Conservation (phyloP, 2,113 vertebrate genomes). For the Ifrita kowaldi region DNA sequence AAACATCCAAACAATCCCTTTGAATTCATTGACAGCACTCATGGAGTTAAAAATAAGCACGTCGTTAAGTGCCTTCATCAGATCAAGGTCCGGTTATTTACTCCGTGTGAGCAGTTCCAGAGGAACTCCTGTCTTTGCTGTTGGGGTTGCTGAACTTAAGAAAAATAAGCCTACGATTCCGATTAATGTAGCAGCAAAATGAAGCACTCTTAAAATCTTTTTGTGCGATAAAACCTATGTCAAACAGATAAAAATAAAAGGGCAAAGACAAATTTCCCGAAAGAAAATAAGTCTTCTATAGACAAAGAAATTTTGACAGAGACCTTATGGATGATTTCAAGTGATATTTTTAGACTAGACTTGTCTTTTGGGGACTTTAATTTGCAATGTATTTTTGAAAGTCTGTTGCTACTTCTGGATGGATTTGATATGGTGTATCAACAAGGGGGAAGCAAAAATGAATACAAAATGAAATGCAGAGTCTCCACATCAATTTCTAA, state of each 20-base stretch:
- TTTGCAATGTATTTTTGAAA: background rate
- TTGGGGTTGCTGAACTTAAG: background rate
- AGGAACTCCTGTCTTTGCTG: background rate
- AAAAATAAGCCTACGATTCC: background rate
- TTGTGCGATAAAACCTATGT: background rate
- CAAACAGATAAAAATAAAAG: background rate
- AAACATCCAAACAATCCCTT: slow-evolving; percentile 14
- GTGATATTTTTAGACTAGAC: background rate
- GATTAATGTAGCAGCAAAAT: background rate
- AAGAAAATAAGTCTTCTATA: background rate
- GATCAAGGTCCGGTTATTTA: slow-evolving; percentile 24
- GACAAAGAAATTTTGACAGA: background rate
- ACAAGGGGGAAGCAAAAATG: background rate
- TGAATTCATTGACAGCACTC: slow-evolving; percentile 9
- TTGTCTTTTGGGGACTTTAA: background rate
- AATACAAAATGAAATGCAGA: background rate
- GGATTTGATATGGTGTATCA: background rate
- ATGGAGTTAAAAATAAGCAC: slow-evolving; percentile 34
- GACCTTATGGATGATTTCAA: background rate
- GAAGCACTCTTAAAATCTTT: background rate
- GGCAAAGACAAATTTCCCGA: background rate
- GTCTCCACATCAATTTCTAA: background rate
- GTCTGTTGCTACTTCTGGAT: background rate
- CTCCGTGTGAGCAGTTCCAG: background rate
- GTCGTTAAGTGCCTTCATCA: background rate